Evolutionary conservation across 2,113 vertebrate species (phyloP).

Genomic region (Entelurus aequoreus): DNA sequence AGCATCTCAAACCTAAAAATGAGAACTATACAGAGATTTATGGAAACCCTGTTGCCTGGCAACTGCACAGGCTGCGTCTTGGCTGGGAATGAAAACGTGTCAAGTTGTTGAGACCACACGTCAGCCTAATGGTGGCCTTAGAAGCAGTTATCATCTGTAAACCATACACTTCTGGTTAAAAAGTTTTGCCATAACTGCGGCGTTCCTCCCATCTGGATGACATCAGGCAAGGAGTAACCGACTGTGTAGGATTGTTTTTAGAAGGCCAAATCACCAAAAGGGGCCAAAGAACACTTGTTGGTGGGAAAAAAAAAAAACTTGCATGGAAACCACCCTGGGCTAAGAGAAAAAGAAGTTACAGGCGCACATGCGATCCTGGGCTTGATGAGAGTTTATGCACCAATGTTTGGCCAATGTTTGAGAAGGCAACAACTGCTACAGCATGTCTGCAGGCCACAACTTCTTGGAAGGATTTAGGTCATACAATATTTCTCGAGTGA

Average conservation of each 20-base stretch:
- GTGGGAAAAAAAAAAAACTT: not conserved
- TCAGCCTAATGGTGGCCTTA: not conserved
- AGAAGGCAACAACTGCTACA: constrained; percentile 54
- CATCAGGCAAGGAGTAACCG: not conserved
- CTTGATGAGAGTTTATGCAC: not conserved
- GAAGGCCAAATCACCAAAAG: not conserved
- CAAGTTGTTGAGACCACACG: not conserved
- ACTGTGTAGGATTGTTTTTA: not conserved
- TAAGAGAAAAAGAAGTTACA: constrained; percentile 3
- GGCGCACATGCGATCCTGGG: constrained; percentile 13
- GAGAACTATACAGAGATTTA: not conserved
- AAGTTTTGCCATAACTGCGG: no score
- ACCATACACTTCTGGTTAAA: not conserved
- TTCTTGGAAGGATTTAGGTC: constrained; percentile 46
- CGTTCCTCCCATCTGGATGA: not conserved
- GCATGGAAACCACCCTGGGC: constrained; percentile 19
- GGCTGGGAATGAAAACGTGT: not conserved
- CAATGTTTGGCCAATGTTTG: not conserved
- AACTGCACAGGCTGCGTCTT: not conserved
- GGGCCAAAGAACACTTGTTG: not conserved
- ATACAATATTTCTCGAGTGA: constrained; percentile 37
- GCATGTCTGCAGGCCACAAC: constrained; percentile 33
- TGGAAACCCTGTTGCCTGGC: constrained; percentile 2
- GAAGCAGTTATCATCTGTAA: constrained; percentile 1
- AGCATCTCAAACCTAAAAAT: not conserved